These are phyloP conservation scores for Uropetala carovei DNA, from an alignment of 2,888 invertebrate genomes.

Conservation along the genomic window DNA sequence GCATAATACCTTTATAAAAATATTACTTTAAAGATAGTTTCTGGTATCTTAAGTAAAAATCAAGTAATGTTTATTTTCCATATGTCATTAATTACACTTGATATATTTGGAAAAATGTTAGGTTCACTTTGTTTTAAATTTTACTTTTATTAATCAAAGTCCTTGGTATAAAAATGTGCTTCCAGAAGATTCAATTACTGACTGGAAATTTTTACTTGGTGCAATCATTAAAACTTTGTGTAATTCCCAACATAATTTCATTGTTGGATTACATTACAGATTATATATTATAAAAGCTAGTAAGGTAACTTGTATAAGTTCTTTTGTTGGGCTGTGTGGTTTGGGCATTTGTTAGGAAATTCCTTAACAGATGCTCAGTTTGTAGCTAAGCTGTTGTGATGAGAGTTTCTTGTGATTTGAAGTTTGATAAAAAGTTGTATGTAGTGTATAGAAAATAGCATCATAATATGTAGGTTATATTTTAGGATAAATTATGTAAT, in stretches of 20 bases:
- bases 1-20: constrained; percentile 35
- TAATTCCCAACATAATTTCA: constrained; percentile 41
- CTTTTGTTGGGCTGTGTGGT: constrained; percentile 63
- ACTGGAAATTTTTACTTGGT: constrained; percentile 63
- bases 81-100: constrained; percentile 29
- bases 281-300: constrained; percentile 56
- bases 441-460: constrained; percentile 64
- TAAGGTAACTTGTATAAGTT: constrained; percentile 36
- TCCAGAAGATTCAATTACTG: constrained; percentile 54
- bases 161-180: constrained; percentile 55
- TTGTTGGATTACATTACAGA: constrained; percentile 57
- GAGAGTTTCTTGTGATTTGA: constrained; percentile 62
- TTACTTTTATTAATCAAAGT: constrained; percentile 54
- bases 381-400: constrained; percentile 64
- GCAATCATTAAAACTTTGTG: constrained; percentile 52
- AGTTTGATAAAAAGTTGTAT: constrained; percentile 65
- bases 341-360: constrained; percentile 39
- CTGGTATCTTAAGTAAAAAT: constrained; percentile 39
- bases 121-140: constrained; percentile 42
- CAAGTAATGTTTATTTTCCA: constrained; percentile 18
- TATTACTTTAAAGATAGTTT: constrained; percentile 51
- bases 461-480: constrained; percentile 66
- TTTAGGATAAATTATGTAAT: constrained; percentile 66
- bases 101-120: neutral
- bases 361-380: constrained; percentile 40